These are phyloP conservation scores for Gymnocypris eckloni DNA, from an alignment of 2,797 vertebrate species.

Conservation along the genomic window DNA sequence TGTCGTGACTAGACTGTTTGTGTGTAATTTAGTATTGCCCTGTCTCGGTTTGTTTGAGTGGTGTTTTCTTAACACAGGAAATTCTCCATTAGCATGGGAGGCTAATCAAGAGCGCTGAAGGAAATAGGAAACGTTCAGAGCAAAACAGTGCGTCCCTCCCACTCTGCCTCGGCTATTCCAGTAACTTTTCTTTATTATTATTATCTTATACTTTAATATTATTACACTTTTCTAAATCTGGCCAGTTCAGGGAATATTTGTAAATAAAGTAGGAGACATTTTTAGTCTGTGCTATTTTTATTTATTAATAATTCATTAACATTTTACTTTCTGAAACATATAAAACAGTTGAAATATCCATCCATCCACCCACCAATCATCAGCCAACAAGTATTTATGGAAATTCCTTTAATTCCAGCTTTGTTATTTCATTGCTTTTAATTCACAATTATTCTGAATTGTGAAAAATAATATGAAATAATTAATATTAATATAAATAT, in stretches of 20 bases:
- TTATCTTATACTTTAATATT: not conserved
- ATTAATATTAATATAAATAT: no score
- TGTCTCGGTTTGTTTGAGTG: slow-evolving; percentile 63
- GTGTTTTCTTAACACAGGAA: slow-evolving; percentile 73
- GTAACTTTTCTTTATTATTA: slow-evolving; percentile 12
- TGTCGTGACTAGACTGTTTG: slow-evolving; percentile 64
- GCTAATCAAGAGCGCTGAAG: slow-evolving; percentile 71
- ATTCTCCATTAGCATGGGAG: slow-evolving; percentile 73
- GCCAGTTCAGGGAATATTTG: not conserved
- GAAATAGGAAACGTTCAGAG: slow-evolving; percentile 65
- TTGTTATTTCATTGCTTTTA: not conserved
- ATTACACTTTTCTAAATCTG: not conserved
- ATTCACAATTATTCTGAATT: not conserved
- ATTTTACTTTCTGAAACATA: not conserved
- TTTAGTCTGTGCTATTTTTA: not conserved
- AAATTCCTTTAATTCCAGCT: not conserved
- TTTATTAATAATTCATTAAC: not conserved
- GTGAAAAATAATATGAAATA: not conserved
- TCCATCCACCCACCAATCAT: no score
- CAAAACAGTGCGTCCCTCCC: slow-evolving; percentile 64
- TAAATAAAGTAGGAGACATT: not conserved
- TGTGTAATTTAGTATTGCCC: slow-evolving; percentile 69
- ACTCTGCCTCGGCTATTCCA: slow-evolving; percentile 25
- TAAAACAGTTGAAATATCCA: not conserved
- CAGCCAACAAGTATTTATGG: not conserved